Base-by-base conservation (phyloP, 2,113 vertebrate species). In the Archilochus colubris region DNA sequence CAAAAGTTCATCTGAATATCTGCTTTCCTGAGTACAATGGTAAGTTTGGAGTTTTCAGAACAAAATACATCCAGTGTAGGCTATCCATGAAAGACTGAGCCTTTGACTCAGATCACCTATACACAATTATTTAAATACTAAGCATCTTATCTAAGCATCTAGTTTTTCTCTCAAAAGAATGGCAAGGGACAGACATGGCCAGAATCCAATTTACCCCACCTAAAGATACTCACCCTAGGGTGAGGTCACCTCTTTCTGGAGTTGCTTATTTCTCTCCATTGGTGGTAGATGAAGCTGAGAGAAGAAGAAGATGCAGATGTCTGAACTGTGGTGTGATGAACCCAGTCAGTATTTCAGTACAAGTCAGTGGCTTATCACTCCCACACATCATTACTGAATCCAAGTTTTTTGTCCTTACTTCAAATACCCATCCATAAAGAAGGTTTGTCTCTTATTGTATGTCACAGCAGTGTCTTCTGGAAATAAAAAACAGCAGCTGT, bases 11-110 rank as follows among this genome's bases (percentile, higher is more conserved):
- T 66, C 96, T 98, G 67, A 97, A 87, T 78, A 82, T 98, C 95
- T 98, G 98, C 81, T 98, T 98, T 93, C 98, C 98, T 58, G 98
- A 98, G 33, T 98, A 98, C 24, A 93, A 95, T 10, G 98, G 98
- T 98, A 96, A 96, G 97, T 88, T 59, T 72, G 40, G 19, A 9
- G 14, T 10, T 61, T 64, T 54, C 54, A 91, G 36, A 72, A 64
- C 54, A 88, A 88, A 78, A 64, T 19, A 33, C 4, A 57, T 80
- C 82, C 23, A 69, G 16, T 20, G 23, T n/a, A 40, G 58, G 30
- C 31, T 38, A 38, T 24, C 8, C 36, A 50, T 88, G 43, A 48
- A 74, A 86, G n/a, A 27, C 7, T 10, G 25, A 63, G 31, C 44
- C 8, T 70, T 83, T 61, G 27, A 51, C 18, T 88, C 64, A 53